Evolutionary conservation across 2,113 vertebrate species (phyloP), one percentile per base, ranked within the genome.

Genomic region (Gymnorhina tibicen): DNA sequence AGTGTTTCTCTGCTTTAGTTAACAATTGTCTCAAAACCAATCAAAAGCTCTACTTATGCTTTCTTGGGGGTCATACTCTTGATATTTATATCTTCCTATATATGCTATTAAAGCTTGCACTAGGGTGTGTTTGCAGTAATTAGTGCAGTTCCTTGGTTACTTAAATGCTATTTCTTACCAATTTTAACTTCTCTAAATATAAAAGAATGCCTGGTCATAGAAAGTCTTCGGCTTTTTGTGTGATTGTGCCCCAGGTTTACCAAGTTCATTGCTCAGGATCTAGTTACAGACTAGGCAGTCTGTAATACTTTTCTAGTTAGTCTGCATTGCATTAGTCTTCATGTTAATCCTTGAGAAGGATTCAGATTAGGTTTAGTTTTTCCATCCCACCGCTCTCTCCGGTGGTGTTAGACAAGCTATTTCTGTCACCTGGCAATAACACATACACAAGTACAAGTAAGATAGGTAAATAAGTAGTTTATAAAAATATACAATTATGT

Each of bases 371-470:
- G 39, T 67, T 75, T 78, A 19, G 14, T 41, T 78, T 69, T 85
- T 63, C 77, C 21, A 66, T 37, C 5, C 22, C 37, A 27, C 33
- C 0, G 0, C 21, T 88, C 28, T 49, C 16, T 53, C 1, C 0
- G 0, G 26, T 28, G 32, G 37, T 46, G 26, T 32, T 62, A 68
- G 46, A 47, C 33, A 81, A 66, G 13, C 32, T 49, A 5, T 41
- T 88, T 83, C 32, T 76, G 1, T 62, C 67, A 41, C 10, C 37
- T 77, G 37, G 37, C 32, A 83, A 3, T 16, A 68, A 75, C 7
- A 26, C 13, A 52, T 16, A 21, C 13, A 46, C n/a, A 47, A 41
- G 69, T 47, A 9, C 9, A 62, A 35, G 41, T 55, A 62, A 44
- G 44, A 32, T 4, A 22, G 53, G 37, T 74, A 37, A 49, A 44